Conservation (phyloP, 92 coral and sea anemone species). For the Umimayanthus chanpuru region DNA sequence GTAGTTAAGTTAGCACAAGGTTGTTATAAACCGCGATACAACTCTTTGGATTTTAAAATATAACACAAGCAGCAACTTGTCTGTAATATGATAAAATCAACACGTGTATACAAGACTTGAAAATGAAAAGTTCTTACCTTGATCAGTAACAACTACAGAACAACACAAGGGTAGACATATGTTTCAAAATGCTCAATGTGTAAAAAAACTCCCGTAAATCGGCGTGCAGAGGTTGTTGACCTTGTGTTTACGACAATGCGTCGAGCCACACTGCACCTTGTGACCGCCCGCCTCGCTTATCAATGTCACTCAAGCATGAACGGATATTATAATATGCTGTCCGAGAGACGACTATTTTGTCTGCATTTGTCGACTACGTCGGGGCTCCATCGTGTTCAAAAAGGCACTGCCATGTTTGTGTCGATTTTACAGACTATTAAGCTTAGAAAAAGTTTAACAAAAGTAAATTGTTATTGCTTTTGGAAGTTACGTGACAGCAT, state of each 20-base stretch:
- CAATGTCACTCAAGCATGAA: conserved; percentile 41
- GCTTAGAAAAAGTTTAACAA: neutral
- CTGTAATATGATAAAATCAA: conserved; percentile 12
- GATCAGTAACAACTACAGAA: neutral
- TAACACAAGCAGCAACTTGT: neutral
- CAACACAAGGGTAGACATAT: neutral
- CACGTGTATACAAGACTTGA: conserved; percentile 18
- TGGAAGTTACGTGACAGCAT: conserved; percentile 39
- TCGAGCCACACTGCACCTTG: neutral
- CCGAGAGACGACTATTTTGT: conserved; percentile 23
- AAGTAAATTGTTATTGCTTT: neutral
- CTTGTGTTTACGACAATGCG: conserved; percentile 18
- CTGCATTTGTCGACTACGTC: conserved; percentile 23
- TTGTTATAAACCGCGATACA: neutral
- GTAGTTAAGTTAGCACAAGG: neutral
- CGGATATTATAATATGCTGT: conserved; percentile 38
- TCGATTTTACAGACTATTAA: neutral
- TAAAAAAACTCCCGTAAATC: neutral
- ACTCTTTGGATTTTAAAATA: conserved; percentile 4
- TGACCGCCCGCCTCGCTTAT: conserved; percentile 40
- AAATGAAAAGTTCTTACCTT: conserved; percentile 22
- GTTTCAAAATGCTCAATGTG: neutral
- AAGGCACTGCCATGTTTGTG: neutral
- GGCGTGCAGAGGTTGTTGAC: conserved; percentile 20
- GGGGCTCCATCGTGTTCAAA: neutral